Evolutionary conservation across 2,888 invertebrate genomes (phyloP).

Genomic region (Euplexia lucipara): DNA sequence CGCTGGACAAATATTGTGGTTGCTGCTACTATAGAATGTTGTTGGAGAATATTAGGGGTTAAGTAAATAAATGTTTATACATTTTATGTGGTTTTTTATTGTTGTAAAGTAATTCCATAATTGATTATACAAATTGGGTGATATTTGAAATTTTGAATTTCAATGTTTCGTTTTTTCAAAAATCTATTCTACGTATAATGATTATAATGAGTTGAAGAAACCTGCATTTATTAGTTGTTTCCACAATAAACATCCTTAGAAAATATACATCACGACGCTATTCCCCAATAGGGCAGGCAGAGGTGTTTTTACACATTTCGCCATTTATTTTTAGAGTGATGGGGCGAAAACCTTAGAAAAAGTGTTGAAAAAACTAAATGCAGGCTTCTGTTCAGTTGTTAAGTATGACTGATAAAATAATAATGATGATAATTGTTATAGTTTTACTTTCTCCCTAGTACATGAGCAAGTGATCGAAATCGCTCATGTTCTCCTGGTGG

Average conservation of each 20-base stretch:
- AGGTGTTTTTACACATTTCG: background rate
- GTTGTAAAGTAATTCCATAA: conserved; percentile 36
- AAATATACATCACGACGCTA: conserved; percentile 29
- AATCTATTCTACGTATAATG: conserved; percentile 33
- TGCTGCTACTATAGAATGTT: background rate
- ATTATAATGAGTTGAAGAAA: conserved; percentile 12
- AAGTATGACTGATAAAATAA: background rate
- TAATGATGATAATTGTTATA: background rate
- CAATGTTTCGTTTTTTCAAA: background rate
- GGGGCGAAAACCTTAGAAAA: background rate
- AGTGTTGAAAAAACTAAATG: background rate
- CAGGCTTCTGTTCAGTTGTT: conserved; percentile 8
- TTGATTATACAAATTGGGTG: conserved; percentile 41
- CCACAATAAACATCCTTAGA: conserved; percentile 9
- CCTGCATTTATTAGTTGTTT: conserved; percentile 14
- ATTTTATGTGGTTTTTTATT: conserved; percentile 42
- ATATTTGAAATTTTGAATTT: conserved; percentile 45
- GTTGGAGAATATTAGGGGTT: background rate
- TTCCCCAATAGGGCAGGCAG: background rate
- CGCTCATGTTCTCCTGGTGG: conserved; percentile 30
- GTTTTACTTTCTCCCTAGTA: conserved; percentile 9
- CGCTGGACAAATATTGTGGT: too few relatives aligned
- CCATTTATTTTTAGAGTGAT: background rate
- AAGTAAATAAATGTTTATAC: conserved; percentile 19
- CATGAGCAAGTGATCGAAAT: conserved; percentile 37